phyloP scores from a whole-genome alignment of 1,140 invertebrate genomes.

The Drosophila subpulchrella region DNA sequence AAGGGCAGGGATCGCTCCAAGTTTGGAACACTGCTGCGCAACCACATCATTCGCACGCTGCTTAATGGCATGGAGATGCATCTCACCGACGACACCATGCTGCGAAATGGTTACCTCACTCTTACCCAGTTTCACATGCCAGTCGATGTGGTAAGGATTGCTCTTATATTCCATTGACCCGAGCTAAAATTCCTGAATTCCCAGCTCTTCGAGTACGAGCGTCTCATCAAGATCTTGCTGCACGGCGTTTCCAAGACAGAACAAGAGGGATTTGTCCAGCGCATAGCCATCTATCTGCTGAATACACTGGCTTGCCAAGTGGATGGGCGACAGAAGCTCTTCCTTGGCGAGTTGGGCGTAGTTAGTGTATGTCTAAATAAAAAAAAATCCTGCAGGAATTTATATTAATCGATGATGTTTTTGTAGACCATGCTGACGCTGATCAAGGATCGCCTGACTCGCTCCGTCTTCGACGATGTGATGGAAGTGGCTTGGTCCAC shows the following conservation, averaged over 20 bases:
- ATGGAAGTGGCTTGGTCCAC: slow-evolving; percentile 99
- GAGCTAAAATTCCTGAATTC: slow-evolving; percentile 37
- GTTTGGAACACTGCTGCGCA: slow-evolving; percentile 89
- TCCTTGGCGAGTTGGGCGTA: slow-evolving; percentile 95
- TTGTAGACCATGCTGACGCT: slow-evolving; percentile 93
- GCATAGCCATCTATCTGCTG: slow-evolving; percentile 96
- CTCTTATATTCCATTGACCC: too few species aligned
- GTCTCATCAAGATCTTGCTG: slow-evolving; percentile 93
- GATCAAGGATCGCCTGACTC: slow-evolving; percentile 90
- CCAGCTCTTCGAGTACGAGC: slow-evolving; percentile 95
- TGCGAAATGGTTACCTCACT: slow-evolving; percentile 97
- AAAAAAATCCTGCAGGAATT: not conserved
- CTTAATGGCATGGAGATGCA: slow-evolving; percentile 95
- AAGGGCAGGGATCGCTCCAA: slow-evolving; percentile 92
- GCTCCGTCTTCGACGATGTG: slow-evolving; percentile 95
- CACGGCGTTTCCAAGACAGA: slow-evolving; percentile 92
- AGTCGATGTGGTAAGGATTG: slow-evolving; percentile 92
- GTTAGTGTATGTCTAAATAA: slow-evolving; percentile 88
- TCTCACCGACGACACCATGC: slow-evolving; percentile 94
- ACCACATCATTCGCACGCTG: slow-evolving; percentile 91
- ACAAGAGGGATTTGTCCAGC: slow-evolving; percentile 96
- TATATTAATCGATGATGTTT: not conserved
- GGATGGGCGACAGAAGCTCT: slow-evolving; percentile 95
- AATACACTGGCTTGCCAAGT: slow-evolving; percentile 98
- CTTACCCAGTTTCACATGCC: slow-evolving; percentile 98